Evolutionary conservation across 2,888 invertebrate genomes (phyloP).

Genomic region (Stratiomys singularior): DNA sequence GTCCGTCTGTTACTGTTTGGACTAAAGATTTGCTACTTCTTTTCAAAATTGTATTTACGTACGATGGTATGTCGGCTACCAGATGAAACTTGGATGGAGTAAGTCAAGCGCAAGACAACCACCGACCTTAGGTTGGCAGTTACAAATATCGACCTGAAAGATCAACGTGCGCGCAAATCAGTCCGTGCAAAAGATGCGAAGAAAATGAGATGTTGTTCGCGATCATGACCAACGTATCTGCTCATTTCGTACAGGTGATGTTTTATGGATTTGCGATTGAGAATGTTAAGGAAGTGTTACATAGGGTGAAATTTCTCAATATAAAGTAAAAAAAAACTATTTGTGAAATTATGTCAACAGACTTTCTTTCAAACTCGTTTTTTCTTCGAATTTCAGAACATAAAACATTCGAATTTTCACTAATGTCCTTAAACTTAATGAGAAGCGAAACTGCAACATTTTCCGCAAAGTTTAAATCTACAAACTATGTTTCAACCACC

Average conservation of each 20-base stretch:
- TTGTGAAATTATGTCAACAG: too few species aligned
- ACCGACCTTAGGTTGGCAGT: conserved; percentile 1
- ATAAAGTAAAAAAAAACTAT: too few species aligned
- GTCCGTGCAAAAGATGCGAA: conserved; percentile 36
- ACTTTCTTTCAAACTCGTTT: too few species aligned
- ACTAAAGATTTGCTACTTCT: conserved; percentile 43
- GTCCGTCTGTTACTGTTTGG: conserved; percentile 25
- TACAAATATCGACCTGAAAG: conserved; percentile 36
- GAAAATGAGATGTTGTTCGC: conserved; percentile 40
- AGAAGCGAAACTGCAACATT: too few species aligned
- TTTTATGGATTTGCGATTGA: background rate
- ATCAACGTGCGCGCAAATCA: conserved; percentile 32
- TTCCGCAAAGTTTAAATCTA: too few species aligned
- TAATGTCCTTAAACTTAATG: too few species aligned
- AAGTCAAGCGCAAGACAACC: background rate
- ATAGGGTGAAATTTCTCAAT: too few species aligned
- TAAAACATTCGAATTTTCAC: too few species aligned
- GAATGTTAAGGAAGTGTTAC: too few species aligned
- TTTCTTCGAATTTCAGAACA: too few species aligned
- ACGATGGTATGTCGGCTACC: background rate
- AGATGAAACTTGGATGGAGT: background rate
- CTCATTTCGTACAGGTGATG: conserved; percentile 13
- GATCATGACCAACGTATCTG: conserved; percentile 14
- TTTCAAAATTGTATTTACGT: conserved; percentile 24
- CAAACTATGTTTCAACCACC: too few species aligned